Evolutionary conservation across 2,888 invertebrate species (phyloP), one percentile per base, ranked within the genome.

Genomic region (Melanophora roralis): DNA sequence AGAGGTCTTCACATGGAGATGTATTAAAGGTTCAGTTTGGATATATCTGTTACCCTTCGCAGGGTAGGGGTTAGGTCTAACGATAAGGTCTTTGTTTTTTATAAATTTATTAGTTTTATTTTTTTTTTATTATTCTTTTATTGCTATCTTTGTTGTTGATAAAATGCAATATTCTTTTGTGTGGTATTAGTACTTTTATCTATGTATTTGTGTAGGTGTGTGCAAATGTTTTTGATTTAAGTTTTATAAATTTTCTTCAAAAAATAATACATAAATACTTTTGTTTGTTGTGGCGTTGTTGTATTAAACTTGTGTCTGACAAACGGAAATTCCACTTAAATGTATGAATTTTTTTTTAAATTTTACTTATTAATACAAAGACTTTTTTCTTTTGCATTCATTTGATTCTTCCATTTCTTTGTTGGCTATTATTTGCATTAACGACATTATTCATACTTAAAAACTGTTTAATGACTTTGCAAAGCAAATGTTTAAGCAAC

Each of bases 301-400:
- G 9, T 55, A 47, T 76, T 68, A 19, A 14, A 34, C 21, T 55
- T 69, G 32, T 49, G 62, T 57, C 51, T 60, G 64, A 34, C 55
- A 71, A 77, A 71, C 77, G 77, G 77, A 77, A 77, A 77, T 77
- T 77, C 65, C 77, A 77, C 77, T 71, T 77, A 65, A 77, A 71
- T 65, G 36, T 49, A 27, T 47, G 6, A 40, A 27, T 27, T 27
- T 27, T 27, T 27, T 27, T 27, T 27, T 27, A 27, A 27, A 27
- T 27, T 27, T 27, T 27, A 5, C 6, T 27, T 72, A 65, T 49
- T 72, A 67, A 40, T 55, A 69, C 51, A 60, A 53, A 43, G 53
- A 36, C 62, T 36, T 59, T 59, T 14, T 69, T 49, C 38, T 49
- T 12, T 36, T 49, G 5, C 1, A 40, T 60, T 59, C 23, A 19